Evolutionary conservation across 2,888 invertebrate species (phyloP).

Genomic region (Brenthis daphne): DNA sequence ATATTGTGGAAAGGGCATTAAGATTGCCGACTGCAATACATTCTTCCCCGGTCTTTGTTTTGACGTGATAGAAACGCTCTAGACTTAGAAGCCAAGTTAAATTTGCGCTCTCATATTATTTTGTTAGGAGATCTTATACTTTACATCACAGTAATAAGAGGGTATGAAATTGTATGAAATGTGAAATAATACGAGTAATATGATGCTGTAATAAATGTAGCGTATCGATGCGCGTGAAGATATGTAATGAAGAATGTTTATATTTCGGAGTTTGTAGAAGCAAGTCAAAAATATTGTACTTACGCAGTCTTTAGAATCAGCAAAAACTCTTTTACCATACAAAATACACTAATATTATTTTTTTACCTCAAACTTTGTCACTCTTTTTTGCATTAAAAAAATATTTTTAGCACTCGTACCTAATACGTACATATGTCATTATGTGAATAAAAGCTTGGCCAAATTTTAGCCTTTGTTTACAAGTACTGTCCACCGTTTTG

Average conservation of each 20-base stretch:
- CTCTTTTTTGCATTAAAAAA: too few relatives aligned
- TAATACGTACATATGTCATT: too few relatives aligned
- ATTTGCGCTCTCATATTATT: slow-evolving; percentile 36
- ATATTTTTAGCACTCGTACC: too few relatives aligned
- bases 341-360: not conserved
- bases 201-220: slow-evolving; percentile 74
- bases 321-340: not conserved
- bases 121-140: slow-evolving; percentile 37
- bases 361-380: too few relatives aligned
- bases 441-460: too few relatives aligned
- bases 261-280: slow-evolving; percentile 51
- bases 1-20: slow-evolving; percentile 81
- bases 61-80: slow-evolving; percentile 77
- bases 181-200: slow-evolving; percentile 20
- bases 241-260: slow-evolving; percentile 77
- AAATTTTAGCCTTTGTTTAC: too few relatives aligned
- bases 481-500: too few relatives aligned
- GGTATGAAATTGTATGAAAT: not conserved
- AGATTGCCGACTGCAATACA: slow-evolving; percentile 80
- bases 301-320: not conserved
- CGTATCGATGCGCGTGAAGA: slow-evolving; percentile 81
- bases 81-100: slow-evolving; percentile 61
- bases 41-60: slow-evolving; percentile 77
- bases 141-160: slow-evolving; percentile 37
- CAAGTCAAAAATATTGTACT: slow-evolving; percentile 14